Evolutionary conservation across 1,140 invertebrate species (phyloP).

Genomic region (Metaphire vulgaris): DNA sequence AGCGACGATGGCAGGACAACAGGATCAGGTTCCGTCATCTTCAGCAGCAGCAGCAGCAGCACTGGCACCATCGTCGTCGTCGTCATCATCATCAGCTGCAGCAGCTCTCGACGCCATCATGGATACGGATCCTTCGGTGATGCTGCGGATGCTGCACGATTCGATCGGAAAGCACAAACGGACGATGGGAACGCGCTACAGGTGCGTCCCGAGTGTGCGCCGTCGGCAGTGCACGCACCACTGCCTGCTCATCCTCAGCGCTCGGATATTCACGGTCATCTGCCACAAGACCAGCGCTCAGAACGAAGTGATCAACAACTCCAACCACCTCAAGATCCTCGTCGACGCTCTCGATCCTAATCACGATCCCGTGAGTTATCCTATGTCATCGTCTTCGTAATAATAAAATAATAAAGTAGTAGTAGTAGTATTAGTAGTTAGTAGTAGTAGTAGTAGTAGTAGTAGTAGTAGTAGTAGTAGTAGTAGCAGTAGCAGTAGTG

Average conservation of each 20-base stretch:
- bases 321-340: constrained; percentile 58
- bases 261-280: constrained; percentile 60
- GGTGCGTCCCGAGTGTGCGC: constrained; percentile 59
- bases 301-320: constrained; percentile 55
- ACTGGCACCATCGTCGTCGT: background rate
- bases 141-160: constrained; percentile 63
- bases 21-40: background rate
- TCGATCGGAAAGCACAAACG: constrained; percentile 64
- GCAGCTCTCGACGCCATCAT: constrained; percentile 52
- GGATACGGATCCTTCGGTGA: constrained; percentile 54
- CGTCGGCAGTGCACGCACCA: constrained; percentile 62
- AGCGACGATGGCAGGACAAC: constrained; percentile 1
- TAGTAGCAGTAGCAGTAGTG: too few species aligned
- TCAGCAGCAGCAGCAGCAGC: background rate
- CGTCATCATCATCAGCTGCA: background rate
- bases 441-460: too few species aligned
- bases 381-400: too few species aligned
- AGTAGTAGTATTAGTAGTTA: too few species aligned
- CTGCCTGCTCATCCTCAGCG: constrained; percentile 63
- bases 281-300: constrained; percentile 56
- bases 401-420: too few species aligned
- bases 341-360: constrained; percentile 61
- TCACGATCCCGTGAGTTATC: constrained; percentile 59
- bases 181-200: constrained; percentile 56
- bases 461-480: too few species aligned